Evolutionary conservation across 2,113 vertebrate species (phyloP), one percentile per base, ranked within the genome.

Genomic region (Parus major): DNA sequence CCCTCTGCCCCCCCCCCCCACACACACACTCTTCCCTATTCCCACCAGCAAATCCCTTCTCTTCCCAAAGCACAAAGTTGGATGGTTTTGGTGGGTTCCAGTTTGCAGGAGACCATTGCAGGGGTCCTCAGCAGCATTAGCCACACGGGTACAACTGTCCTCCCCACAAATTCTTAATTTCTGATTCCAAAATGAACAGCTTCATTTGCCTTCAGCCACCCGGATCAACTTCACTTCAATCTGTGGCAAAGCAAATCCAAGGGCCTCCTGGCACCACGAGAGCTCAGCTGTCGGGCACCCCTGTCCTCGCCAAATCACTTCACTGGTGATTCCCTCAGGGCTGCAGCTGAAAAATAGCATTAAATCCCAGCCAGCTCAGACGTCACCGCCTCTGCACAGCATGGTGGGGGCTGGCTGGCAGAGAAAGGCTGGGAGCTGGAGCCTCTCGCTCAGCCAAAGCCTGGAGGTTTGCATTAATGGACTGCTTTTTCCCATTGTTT

Each of bases 1-100:
- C 46, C 63, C 53, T 9, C 10, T 4, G 9, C 5, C 9, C 2
- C 5, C 16, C 1, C 2, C 13, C 7, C 0, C 5, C 1, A 4
- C n/a, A n/a, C n/a, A n/a, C n/a, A n/a, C n/a, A n/a, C n/a, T n/a
- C 5, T 9, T 47, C 22, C 27, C 24, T 1, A 1, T 52, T 91
- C 25, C 63, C 49, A 47, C n/a, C 17, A 78, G 24, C 47, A 64
- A 72, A 83, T 42, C 44, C 18, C 42, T 49, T 49, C 22, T 50
- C 31, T 57, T 88, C 66, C 52, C 66, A 39, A 50, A 92, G 39
- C 15, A 53, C 60, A 14, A 22, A 46, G 36, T 4, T 2, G 1
- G 28, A 28, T 20, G 65, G 17, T 90, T 92, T 60, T 19, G 41
- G 15, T 47, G 42, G 42, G 42, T 31, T 44, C 68, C 49, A 68